Evolutionary conservation across 2,797 vertebrate genomes (phyloP).

Genomic region (Cyclura pinguis): DNA sequence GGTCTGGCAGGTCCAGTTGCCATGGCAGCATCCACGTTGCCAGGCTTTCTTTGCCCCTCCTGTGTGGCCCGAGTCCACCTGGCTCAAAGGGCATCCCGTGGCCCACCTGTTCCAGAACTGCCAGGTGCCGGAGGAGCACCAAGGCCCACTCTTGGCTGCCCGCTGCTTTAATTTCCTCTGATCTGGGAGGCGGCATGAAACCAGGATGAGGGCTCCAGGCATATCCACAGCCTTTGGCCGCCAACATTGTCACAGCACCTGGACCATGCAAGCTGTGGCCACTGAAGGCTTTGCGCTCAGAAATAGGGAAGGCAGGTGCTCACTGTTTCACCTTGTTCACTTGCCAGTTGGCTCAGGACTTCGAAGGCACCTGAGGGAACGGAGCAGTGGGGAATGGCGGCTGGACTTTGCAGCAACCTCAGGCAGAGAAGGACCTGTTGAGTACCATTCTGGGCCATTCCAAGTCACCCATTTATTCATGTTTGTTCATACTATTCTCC

Average conservation of each 20-base stretch:
- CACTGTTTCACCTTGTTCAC: background rate
- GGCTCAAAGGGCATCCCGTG: background rate
- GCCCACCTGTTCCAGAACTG: conserved; percentile 1
- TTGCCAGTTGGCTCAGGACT: no score
- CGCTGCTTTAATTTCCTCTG: conserved; percentile 25
- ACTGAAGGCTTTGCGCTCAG: no score
- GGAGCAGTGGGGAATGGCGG: background rate
- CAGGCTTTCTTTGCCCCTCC: background rate
- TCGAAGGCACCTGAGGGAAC: background rate
- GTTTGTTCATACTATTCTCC: no score
- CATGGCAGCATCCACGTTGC: conserved; percentile 1
- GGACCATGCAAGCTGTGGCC: background rate
- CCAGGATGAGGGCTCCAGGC: background rate
- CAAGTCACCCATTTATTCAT: no score
- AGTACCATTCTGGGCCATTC: background rate
- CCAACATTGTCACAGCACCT: background rate
- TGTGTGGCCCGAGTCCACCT: conserved; percentile 33
- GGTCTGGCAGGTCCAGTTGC: conserved; percentile 13
- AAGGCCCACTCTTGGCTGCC: background rate
- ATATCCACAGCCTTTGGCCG: no score
- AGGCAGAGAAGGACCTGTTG: background rate
- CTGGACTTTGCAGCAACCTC: no score
- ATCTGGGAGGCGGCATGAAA: background rate
- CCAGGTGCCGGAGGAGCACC: background rate
- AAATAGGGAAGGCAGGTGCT: background rate